phyloP scores from a whole-genome alignment of 2,888 invertebrate species.

The Eupithecia dodoneata region DNA sequence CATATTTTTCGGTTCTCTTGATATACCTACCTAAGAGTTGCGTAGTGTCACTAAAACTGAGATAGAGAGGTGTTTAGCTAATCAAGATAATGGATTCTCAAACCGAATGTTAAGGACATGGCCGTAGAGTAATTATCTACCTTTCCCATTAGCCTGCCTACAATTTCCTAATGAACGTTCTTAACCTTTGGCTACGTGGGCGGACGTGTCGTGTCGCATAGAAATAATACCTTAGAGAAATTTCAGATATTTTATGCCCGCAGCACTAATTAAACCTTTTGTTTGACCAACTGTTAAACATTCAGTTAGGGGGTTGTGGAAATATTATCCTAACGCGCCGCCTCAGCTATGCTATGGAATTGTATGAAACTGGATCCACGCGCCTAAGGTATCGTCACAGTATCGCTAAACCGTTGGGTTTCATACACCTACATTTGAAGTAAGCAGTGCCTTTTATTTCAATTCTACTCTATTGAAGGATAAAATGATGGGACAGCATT shows the following conservation, averaged over 20 bases:
- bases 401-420: background rate
- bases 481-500: too few relatives aligned
- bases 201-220: conserved; percentile 12
- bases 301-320: background rate
- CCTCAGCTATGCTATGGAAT: background rate
- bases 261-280: background rate
- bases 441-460: background rate
- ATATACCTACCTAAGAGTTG: background rate
- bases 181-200: conserved; percentile 32
- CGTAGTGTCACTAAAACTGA: background rate
- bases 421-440: background rate
- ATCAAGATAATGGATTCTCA: conserved; percentile 23
- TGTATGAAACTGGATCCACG: background rate
- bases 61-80: conserved; percentile 7
- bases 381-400: background rate
- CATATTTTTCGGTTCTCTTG: background rate
- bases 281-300: background rate
- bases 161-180: conserved; percentile 42
- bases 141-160: conserved; percentile 15
- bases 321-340: background rate
- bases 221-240: background rate
- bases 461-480: background rate
- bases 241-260: background rate
- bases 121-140: conserved; percentile 18
- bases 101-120: conserved; percentile 18